Evolutionary conservation across 2,797 vertebrate genomes (phyloP), one percentile per base, ranked within the genome.

Genomic region (Spinibarbus caldwelli): DNA sequence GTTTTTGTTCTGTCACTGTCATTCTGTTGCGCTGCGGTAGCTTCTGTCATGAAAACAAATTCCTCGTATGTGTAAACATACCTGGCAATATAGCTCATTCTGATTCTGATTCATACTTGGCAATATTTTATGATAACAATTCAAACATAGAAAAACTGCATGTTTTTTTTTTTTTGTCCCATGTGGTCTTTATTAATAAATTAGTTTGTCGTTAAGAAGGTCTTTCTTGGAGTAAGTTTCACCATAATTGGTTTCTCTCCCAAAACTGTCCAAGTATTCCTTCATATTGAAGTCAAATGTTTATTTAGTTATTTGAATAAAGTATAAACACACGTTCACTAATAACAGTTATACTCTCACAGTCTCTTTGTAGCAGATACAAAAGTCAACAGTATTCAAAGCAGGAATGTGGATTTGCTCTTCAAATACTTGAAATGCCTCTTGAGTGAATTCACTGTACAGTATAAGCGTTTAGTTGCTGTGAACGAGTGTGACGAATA

Each of bases 401-500:
- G 11, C 34, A 66, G 59, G 29, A 59, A 71, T 70, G 78, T 77
- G 59, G 52, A 38, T 62, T 34, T 52, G 57, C n/a, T 79, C 31
- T 64, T 68, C 11, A 79, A 87, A 87, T 34, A 70, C 57, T 43
- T 57, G 68, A 76, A 88, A 52, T 29, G 41, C 5, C 26, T 9
- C 0, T 1, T 59, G 52, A 41, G 26, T 64, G 23, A 21, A 23
- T 26, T 57, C 67, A 71, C 9, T 29, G 9, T 26, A 36, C 43
- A 72, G 70, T 17, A 12, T 15, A 45, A 75, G 66, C 14, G 23
- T 41, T 95, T 91, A 97, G 93, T 96, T 97, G 85, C 96, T 96
- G 82, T 97, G 97, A 83, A 97, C 97, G 67, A 97, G 94, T 0
- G 95, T 96, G 80, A 98, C 95, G 49, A 97, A 98, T 38, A 98